Conservation (phyloP, 53 echinoderm and acorn worm genomes). For the Luidia sarsii region DNA sequence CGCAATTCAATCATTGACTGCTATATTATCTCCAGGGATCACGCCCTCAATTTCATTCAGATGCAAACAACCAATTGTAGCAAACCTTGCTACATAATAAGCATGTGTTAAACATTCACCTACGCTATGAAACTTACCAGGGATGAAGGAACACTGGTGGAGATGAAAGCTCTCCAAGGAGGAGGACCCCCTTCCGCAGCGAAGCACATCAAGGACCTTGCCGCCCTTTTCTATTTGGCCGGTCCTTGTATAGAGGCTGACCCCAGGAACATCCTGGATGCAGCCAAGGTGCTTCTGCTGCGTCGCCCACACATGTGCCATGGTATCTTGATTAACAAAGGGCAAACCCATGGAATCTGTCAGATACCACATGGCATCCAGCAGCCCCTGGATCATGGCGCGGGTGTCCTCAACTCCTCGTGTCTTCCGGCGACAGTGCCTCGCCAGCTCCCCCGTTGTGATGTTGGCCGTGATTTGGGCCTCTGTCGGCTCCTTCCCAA, state of each 20-base stretch:
- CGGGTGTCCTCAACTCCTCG: slow-evolving; percentile 42
- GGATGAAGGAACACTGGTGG: slow-evolving; percentile 60
- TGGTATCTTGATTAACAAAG: background rate
- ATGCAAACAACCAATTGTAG: too few relatives aligned
- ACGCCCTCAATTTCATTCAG: too few relatives aligned
- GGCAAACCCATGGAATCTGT: slow-evolving; percentile 1
- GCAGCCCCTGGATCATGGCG: background rate
- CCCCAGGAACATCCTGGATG: slow-evolving; percentile 30
- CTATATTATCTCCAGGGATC: too few relatives aligned
- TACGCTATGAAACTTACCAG: slow-evolving; percentile 14
- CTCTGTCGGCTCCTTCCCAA: slow-evolving; percentile 42
- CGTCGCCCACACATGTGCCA: slow-evolving; percentile 4
- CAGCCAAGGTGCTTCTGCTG: slow-evolving; percentile 8
- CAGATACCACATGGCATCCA: slow-evolving; percentile 2
- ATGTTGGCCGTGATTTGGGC: slow-evolving; percentile 10
- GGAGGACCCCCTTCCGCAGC: slow-evolving; percentile 62
- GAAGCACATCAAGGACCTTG: slow-evolving; percentile 18
- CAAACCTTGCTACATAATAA: too few relatives aligned
- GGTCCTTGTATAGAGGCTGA: slow-evolving; percentile 56
- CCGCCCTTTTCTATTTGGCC: slow-evolving; percentile 45
- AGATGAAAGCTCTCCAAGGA: slow-evolving; percentile 67
- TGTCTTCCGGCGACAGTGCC: slow-evolving; percentile 31
- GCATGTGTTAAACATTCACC: too few relatives aligned
- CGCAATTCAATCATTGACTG: too few relatives aligned
- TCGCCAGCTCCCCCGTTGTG: slow-evolving; percentile 22